Conservation (phyloP, 2,888 invertebrate species). For the Dryadula phaetusa region DNA sequence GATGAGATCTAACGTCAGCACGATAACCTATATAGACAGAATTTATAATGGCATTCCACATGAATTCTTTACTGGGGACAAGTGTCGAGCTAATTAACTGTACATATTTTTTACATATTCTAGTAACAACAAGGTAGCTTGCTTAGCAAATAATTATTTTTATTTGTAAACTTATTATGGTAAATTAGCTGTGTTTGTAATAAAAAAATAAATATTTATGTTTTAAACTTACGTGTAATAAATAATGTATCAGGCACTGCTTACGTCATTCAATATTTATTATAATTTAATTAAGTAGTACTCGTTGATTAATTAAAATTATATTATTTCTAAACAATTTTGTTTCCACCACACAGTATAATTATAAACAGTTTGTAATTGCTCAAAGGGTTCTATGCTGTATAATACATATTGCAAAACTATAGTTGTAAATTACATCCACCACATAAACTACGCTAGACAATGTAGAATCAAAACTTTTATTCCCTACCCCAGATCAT, state of each 20-base stretch:
- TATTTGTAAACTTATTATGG: background rate
- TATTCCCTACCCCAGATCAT: conserved; percentile 67
- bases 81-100: conserved; percentile 6
- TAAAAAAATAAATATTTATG: no score
- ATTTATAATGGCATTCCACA: conserved; percentile 39
- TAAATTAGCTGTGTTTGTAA: background rate
- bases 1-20: conserved; percentile 65
- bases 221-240: no score
- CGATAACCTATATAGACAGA: conserved; percentile 58
- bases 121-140: background rate
- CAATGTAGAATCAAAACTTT: conserved; percentile 71
- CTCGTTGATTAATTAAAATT: no score
- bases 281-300: no score
- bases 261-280: no score
- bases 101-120: background rate
- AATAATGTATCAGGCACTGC: no score
- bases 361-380: conserved; percentile 26
- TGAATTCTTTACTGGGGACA: conserved; percentile 20
- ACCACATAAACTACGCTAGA: conserved; percentile 65
- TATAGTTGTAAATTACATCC: conserved; percentile 51
- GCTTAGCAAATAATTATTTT: background rate
- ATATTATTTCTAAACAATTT: conserved; percentile 16
- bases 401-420: conserved; percentile 49
- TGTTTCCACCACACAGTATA: conserved; percentile 1
- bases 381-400: conserved; percentile 41